Evolutionary conservation across 2,888 invertebrate genomes (phyloP).

Genomic region (Neoitamus cyanurus): DNA sequence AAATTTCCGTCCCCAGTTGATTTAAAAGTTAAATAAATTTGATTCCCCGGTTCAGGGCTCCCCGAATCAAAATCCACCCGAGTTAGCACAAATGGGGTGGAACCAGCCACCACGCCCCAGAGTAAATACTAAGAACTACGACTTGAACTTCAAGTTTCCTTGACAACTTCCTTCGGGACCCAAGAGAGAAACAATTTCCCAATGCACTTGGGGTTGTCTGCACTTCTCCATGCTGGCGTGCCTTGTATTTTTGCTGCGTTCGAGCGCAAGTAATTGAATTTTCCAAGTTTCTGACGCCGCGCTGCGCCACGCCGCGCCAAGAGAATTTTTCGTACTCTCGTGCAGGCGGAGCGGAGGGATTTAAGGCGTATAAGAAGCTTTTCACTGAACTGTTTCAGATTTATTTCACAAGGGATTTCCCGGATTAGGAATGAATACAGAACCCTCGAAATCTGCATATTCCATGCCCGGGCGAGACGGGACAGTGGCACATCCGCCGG

Average conservation of each 20-base stretch:
- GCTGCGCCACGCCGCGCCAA: background rate
- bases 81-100: background rate
- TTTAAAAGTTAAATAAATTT: background rate
- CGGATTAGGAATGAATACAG: background rate
- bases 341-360: background rate
- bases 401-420: background rate
- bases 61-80: background rate
- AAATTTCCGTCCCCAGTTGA: background rate
- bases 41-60: background rate
- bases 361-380: background rate
- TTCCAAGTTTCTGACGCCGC: background rate
- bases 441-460: background rate
- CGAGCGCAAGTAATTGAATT: background rate
- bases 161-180: background rate
- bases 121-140: background rate
- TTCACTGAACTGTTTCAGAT: background rate
- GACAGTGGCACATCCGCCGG: background rate
- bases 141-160: background rate
- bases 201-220: background rate
- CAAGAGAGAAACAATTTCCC: background rate
- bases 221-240: background rate
- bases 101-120: background rate
- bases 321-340: background rate
- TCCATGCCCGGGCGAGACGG: background rate
- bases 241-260: background rate